Conservation (phyloP, 1,140 invertebrate genomes). For the Polypedilum vanderplanki region DNA sequence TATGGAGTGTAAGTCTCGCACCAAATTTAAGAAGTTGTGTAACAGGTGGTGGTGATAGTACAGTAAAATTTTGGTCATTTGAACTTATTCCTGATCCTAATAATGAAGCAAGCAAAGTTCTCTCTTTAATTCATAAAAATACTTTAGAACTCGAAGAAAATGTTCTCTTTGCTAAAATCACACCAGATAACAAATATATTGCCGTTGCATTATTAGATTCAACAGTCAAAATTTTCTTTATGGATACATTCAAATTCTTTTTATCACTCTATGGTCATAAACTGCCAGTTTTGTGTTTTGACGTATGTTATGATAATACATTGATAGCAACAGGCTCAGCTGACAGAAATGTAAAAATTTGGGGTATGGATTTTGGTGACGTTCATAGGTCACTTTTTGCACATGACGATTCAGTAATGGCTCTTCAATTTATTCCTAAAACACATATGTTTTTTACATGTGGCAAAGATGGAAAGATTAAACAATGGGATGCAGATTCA, state of each 20-base stretch:
- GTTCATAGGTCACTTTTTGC: conserved; percentile 84
- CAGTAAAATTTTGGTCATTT: conserved; percentile 92
- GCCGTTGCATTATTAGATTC: conserved; percentile 86
- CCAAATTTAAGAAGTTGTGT: conserved; percentile 74
- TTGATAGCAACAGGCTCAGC: conserved; percentile 89
- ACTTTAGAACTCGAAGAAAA: conserved; percentile 82
- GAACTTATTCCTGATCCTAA: conserved; percentile 56
- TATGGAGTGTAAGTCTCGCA: conserved; percentile 69
- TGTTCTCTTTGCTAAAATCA: conserved; percentile 74
- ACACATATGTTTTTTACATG: conserved; percentile 92
- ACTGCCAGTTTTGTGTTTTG: conserved; percentile 86
- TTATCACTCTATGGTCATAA: conserved; percentile 95
- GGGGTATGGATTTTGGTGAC: conserved; percentile 98
- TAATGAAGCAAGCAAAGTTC: conserved; percentile 49
- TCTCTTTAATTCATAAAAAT: conserved; percentile 71
- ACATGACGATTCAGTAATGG: conserved; percentile 90
- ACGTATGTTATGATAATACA: conserved; percentile 86
- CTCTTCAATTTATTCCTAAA: conserved; percentile 77
- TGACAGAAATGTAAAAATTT: conserved; percentile 94
- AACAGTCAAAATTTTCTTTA: conserved; percentile 93
- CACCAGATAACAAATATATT: conserved; percentile 79
- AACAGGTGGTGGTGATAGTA: conserved; percentile 80
- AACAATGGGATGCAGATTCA: conserved; percentile 95
- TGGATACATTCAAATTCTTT: conserved; percentile 94
- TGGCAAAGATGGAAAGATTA: conserved; percentile 88